These are phyloP conservation scores for Zalophus californianus DNA, from an alignment of 2,797 vertebrate species.

Conservation along the genomic window DNA sequence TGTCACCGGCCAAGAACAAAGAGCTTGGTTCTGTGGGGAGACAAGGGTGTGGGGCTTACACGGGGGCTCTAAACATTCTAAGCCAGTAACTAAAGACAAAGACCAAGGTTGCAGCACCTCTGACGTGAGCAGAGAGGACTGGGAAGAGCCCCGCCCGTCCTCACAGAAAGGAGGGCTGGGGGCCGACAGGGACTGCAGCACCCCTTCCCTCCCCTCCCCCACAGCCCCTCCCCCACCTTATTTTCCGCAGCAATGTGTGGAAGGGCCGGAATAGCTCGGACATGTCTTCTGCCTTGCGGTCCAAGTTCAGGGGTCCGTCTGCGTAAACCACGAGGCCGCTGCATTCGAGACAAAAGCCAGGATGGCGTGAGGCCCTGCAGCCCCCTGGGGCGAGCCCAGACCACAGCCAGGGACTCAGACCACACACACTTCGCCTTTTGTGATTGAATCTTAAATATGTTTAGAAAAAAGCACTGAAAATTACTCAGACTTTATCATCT, in stretches of 20 bases:
- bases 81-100: too few relatives aligned
- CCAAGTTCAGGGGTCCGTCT: slow-evolving; percentile 97
- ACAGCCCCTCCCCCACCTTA: slow-evolving; percentile 88
- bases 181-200: not conserved
- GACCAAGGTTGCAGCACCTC: accelerated
- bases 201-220: accelerated
- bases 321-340: slow-evolving; percentile 98
- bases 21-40: not conserved
- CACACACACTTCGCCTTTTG: accelerated
- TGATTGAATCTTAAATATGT: not conserved
- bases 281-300: slow-evolving; percentile 97
- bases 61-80: accelerated
- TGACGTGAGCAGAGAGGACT: accelerated
- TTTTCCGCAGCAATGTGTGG: slow-evolving; percentile 97
- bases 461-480: not conserved
- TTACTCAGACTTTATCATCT: not conserved
- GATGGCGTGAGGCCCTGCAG: not conserved
- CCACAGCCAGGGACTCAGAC: not conserved
- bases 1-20: accelerated
- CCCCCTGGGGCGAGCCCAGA: not conserved
- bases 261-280: slow-evolving; percentile 99
- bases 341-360: slow-evolving; percentile 78
- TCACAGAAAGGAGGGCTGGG: not conserved
- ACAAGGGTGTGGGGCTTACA: not conserved
- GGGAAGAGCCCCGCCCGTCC: not conserved